Percentiles rank a stretch among this genome's conserved stretches.
phyloP scores from a whole-genome alignment of 2,888 invertebrate species.

The Myathropa florea region DNA sequence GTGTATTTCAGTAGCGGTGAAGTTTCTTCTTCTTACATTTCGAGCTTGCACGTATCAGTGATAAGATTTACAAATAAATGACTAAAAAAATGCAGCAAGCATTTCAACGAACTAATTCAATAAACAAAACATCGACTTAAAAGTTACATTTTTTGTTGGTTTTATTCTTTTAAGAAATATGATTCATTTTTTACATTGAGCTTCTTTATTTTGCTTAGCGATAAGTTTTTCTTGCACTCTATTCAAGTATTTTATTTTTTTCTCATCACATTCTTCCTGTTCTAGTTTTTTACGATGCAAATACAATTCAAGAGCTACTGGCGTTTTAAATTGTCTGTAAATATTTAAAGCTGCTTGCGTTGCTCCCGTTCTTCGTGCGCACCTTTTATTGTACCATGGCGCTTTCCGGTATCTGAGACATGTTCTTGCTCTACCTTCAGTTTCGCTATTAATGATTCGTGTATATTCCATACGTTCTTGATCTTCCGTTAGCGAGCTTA shows the following conservation, averaged over 20 bases:
- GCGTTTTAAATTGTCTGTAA: not conserved
- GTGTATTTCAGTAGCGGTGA: not conserved
- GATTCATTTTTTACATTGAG: not conserved
- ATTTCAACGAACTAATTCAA: too few relatives aligned
- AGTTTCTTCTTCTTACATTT: too few relatives aligned
- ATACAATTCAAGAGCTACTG: not conserved
- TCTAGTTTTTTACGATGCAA: not conserved
- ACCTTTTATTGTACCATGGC: constrained; percentile 13
- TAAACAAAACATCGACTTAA: too few relatives aligned
- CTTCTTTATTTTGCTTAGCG: not conserved
- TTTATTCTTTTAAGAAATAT: not conserved
- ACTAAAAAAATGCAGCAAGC: too few relatives aligned
- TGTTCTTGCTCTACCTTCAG: not conserved
- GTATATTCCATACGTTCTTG: not conserved
- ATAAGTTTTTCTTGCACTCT: not conserved
- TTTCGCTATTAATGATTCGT: not conserved
- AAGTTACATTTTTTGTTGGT: not conserved
- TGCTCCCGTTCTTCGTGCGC: not conserved
- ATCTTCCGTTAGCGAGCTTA: not conserved
- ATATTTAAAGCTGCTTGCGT: not conserved
- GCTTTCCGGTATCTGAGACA: not conserved
- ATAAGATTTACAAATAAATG: too few relatives aligned
- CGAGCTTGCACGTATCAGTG: too few relatives aligned
- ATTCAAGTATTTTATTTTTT: not conserved
- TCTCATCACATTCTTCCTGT: not conserved